Conservation (phyloP, 2,888 invertebrate genomes). For the Aspidiotus destructor region DNA sequence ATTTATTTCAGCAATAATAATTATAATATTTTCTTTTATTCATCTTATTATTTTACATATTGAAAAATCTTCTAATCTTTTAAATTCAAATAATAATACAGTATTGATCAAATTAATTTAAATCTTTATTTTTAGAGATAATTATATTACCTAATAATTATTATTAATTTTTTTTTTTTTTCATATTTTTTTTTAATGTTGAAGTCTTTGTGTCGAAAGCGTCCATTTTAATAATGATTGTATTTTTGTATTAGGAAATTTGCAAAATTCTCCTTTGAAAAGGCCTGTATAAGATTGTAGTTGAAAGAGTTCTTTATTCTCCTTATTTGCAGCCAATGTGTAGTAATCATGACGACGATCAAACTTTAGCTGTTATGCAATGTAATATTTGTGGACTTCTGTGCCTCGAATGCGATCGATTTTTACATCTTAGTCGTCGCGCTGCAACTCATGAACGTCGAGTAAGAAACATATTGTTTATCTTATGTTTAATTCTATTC, state of each 20-base stretch:
- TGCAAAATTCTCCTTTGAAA: background rate
- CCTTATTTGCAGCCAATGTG: constrained; percentile 59
- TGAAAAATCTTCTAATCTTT: too few species aligned
- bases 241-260: background rate
- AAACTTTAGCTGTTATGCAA: constrained; percentile 83
- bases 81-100: too few species aligned
- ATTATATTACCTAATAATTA: too few species aligned
- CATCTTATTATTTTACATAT: too few species aligned
- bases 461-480: constrained; percentile 45
- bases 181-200: too few species aligned
- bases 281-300: background rate
- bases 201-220: too few species aligned
- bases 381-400: constrained; percentile 85
- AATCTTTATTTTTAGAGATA: too few species aligned
- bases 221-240: background rate
- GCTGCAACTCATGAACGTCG: constrained; percentile 77
- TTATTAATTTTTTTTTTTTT: too few species aligned
- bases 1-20: too few species aligned
- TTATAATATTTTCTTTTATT: too few species aligned
- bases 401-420: constrained; percentile 92
- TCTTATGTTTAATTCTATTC: too few species aligned
- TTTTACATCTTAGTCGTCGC: constrained; percentile 81
- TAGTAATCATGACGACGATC: constrained; percentile 92
- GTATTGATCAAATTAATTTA: too few species aligned
- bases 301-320: background rate